Base-by-base conservation (phyloP, 2,113 vertebrate species). In the Conger conger region DNA sequence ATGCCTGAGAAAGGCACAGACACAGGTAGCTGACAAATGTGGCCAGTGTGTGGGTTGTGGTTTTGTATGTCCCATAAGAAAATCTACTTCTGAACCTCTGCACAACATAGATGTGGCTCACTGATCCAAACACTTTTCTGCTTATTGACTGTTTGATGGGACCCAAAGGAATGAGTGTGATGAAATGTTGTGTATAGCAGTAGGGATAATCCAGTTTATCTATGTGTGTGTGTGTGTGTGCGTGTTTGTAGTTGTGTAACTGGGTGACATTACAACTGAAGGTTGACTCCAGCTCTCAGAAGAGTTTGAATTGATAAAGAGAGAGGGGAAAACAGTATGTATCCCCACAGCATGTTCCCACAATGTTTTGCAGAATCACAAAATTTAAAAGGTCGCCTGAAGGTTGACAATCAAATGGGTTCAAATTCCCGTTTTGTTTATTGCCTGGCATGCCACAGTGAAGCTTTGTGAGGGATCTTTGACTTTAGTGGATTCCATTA, bases 211-310 rank as follows among this genome's bases (percentile, higher is more conserved):
- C 57, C 3, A 27, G 23, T 63, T 23, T 20, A n/a, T 63, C 5
- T 63, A 23, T 63, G 57, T 33, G 27, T 33, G 37, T 76, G 63
- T 57, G 83, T 82, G 76, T 23, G 30, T 60, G 9, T 38, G 57
- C 20, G 4, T 50, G 23, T 81, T 42, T 81, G 79, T 73, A 3
- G 27, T 17, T 80, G 80, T 77, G 60, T 73, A 81, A 82, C 86
- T 86, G 84, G 81, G 86, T 89, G 88, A 89, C 84, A 20, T 54
- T 80, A 83, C 82, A 30, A 57, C 82, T 84, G 84, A 84, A 82
- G 85, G 86, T 88, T 87, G 86, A 89, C 77, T 88, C 63, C 78
- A 54, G 38, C 73, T 85, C 83, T 83, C 23, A 63, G 33, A 30
- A 76, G 30, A 35, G 5, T 16, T 53, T 53, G 18, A 30, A 7